Percentiles rank a stretch among this genome's conserved stretches.
Conservation (phyloP, 2,888 invertebrate genomes). For the Neoaliturus tenellus region DNA sequence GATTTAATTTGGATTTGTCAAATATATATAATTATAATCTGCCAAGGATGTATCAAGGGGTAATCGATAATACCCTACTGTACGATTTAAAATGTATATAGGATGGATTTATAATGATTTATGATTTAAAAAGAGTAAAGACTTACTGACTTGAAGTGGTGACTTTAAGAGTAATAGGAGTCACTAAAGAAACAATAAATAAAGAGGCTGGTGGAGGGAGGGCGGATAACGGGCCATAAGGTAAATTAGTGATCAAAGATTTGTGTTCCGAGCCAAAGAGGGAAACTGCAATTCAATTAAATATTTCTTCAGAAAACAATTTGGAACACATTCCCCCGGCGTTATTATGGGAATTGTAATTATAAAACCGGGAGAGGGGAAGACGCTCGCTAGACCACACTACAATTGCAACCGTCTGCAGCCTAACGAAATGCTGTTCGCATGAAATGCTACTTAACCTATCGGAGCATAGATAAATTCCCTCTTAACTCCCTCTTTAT, state of each 20-base stretch:
- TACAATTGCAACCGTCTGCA: slow-evolving; percentile 59
- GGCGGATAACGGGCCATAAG: slow-evolving; percentile 36
- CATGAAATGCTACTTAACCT: slow-evolving; percentile 61
- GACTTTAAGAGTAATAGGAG: not conserved
- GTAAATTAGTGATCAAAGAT: slow-evolving; percentile 54
- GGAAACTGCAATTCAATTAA: slow-evolving; percentile 62
- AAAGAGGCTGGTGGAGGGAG: not conserved
- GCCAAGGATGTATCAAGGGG: too few species aligned
- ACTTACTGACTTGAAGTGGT: not conserved
- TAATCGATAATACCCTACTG: too few species aligned
- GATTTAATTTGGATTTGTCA: too few species aligned
- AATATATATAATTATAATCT: too few species aligned
- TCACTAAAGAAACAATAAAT: slow-evolving; percentile 43
- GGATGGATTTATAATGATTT: too few species aligned
- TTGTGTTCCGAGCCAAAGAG: slow-evolving; percentile 48
- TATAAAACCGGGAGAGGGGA: slow-evolving; percentile 55
- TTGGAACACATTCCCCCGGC: slow-evolving; percentile 61
- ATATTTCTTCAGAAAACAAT: slow-evolving; percentile 66
- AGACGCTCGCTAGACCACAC: slow-evolving; percentile 55
- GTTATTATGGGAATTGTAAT: slow-evolving; percentile 60
- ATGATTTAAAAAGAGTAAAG: too few species aligned
- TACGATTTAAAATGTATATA: too few species aligned
- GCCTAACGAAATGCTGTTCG: slow-evolving; percentile 59
- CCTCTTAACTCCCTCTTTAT: slow-evolving; percentile 56
- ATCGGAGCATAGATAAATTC: slow-evolving; percentile 61